Base-by-base conservation (phyloP, 2,113 vertebrate genomes). In the Eudyptes chrysolophus region DNA sequence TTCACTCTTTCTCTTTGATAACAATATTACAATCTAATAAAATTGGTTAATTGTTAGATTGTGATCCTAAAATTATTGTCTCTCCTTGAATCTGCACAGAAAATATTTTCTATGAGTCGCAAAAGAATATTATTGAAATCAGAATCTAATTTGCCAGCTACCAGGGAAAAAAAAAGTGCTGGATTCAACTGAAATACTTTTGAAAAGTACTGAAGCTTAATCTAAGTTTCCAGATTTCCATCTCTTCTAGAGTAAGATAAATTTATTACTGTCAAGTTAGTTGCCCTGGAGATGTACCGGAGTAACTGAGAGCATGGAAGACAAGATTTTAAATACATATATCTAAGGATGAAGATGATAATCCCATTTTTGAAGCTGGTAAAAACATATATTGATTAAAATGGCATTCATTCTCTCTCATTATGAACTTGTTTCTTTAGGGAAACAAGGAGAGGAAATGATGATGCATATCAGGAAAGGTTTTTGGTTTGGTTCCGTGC, bases 81-180 rank as follows among this genome's bases (percentile, higher is more conserved):
- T 95, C 13, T 92, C 36, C 69, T 89, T 89, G 64, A 86, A 24
- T 64, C 66, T 64, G 42, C 42, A 60, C 27, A 65, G 48, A 82
- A 94, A 89, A 89, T 96, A 91, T 91, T 92, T 96, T 94, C 51
- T 87, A 51, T 49, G 40, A 92, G 60, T 95, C 84, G 68, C 8
- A 92, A 95, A 92, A 94, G 30, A 72, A 76, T 89, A 69, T 69
- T 92, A 84, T 72, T 95, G 51, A 96, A 96, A 96, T 85, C 44
- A 77, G 84, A 80, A 92, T 87, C 54, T 74, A 79, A 91, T 96
- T 89, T 96, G 34, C 70, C 77, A 97, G 77, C 57, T 93, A 77
- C 70, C 4, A 4, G 25, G 13, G 29, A 8, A 16, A 57, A 16
- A 55, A 74, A 72, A 78, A 87, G 51, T 84, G 14, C 29, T 89